A percentile compares a stretch with the other conserved stretches of the same genome.
Evolutionary conservation across 2,113 vertebrate genomes (phyloP).

Genomic region (Boulengeromyrus knoepffleri): DNA sequence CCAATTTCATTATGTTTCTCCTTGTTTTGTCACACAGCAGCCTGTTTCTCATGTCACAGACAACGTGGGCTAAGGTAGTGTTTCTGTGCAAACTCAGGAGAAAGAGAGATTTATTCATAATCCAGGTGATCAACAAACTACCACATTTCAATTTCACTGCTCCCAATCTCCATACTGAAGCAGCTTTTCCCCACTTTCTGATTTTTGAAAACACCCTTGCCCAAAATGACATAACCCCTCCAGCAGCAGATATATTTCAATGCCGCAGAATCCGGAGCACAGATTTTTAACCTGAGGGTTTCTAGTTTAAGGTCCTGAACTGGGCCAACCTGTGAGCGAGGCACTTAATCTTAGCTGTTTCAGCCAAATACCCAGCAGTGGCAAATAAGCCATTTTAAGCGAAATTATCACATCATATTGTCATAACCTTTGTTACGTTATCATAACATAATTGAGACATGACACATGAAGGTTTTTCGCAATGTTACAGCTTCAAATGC

Average conservation of each 20-base stretch:
- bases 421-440: background rate
- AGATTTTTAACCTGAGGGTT: background rate
- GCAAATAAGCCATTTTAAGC: background rate
- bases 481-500: background rate
- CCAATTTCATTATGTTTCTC: background rate
- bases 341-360: background rate
- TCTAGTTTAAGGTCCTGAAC: background rate
- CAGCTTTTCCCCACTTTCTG: background rate
- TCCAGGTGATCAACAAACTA: background rate
- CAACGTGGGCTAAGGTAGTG: background rate
- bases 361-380: background rate
- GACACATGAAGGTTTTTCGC: background rate
- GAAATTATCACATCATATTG: background rate
- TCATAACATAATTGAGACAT: background rate
- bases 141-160: background rate
- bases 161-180: background rate
- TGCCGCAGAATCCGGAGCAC: background rate
- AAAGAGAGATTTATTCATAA: background rate
- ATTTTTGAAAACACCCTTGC: background rate
- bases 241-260: background rate
- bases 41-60: background rate
- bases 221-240: background rate
- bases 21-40: background rate
- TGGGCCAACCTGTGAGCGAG: background rate
- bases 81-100: background rate